Evolutionary conservation across 1,140 invertebrate genomes (phyloP).

Genomic region (Pseudoatta argentina): DNA sequence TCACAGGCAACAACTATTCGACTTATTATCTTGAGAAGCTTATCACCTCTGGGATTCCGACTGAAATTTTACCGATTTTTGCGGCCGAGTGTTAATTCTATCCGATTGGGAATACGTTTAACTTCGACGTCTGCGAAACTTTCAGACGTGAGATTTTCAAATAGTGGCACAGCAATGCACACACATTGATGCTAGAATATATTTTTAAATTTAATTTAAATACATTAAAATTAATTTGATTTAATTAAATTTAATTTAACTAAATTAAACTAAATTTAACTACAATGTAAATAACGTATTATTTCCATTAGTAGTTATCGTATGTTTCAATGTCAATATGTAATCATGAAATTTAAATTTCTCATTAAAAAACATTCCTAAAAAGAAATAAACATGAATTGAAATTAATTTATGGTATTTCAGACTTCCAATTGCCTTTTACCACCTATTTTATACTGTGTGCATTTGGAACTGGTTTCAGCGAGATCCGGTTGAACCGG

Average conservation of each 20-base stretch:
- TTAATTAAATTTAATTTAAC: not conserved
- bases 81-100: slow-evolving; percentile 26
- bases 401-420: not conserved
- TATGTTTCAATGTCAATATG: not conserved
- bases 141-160: not conserved
- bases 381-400: not conserved
- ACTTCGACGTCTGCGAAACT: not conserved
- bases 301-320: not conserved
- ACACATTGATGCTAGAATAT: not conserved
- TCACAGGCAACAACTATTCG: not conserved
- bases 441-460: not conserved
- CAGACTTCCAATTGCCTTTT: too few species aligned
- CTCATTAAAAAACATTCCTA: slow-evolving; percentile 7
- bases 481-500: not conserved
- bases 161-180: not conserved
- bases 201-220: not conserved
- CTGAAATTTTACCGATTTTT: slow-evolving; percentile 19
- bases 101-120: not conserved
- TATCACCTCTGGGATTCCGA: slow-evolving; percentile 13
- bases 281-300: not conserved
- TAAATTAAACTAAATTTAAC: not conserved
- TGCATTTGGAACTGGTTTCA: not conserved
- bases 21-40: slow-evolving; percentile 31
- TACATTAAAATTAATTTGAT: slow-evolving; percentile 13
- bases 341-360: not conserved